Base-by-base conservation (phyloP, 1,140 invertebrate species). In the Lethocerus indicus region DNA sequence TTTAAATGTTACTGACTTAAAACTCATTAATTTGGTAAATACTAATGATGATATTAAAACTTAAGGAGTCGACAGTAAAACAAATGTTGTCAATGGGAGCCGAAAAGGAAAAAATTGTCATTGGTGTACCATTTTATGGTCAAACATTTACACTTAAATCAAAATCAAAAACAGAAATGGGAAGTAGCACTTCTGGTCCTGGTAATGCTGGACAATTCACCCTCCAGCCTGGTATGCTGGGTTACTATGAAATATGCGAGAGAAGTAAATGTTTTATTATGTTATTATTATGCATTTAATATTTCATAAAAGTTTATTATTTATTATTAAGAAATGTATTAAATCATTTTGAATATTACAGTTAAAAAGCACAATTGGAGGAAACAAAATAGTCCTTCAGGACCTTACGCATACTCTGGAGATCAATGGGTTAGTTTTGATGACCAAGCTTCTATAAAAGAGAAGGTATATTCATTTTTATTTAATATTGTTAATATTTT, bases 381-480 rank as follows among this genome's bases (percentile, higher is more conserved):
- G 23, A 51, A 53, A 2, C 32, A 55, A 16, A 43, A 58, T 3
- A 63, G 60, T 21, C 64, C 63, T 27, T 53, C 54, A 63, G 85
- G 83, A 13, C 87, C 88, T 1, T 92, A 83, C 63, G 78, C 85
- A 2, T 80, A 81, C 60, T 67, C 72, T 2, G 74, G 74, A 12
- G 73, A 88, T 57, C 86, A 93, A 57, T 95, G 90, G 87, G 86
- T 93, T 1, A 84, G 87, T 41, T 95, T 79, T 60, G 91, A 96
- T 57, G 81, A 91, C 65, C 59, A 72, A 1, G 72, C 76, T 40
- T 90, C 84, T 25, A 68, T 91, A 2, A 69, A 63, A 20, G 69
- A 76, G 49, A 92, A 92, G 67, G 78, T 80, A 61, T 55, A 54
- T 47, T 28, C 20, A 16, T 37, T 16, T 12, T 37, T 37, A 37